A percentile compares a stretch with the other conserved stretches of the same genome.
Conservation (phyloP, 1,140 invertebrate genomes). For the Drosophila parvula region DNA sequence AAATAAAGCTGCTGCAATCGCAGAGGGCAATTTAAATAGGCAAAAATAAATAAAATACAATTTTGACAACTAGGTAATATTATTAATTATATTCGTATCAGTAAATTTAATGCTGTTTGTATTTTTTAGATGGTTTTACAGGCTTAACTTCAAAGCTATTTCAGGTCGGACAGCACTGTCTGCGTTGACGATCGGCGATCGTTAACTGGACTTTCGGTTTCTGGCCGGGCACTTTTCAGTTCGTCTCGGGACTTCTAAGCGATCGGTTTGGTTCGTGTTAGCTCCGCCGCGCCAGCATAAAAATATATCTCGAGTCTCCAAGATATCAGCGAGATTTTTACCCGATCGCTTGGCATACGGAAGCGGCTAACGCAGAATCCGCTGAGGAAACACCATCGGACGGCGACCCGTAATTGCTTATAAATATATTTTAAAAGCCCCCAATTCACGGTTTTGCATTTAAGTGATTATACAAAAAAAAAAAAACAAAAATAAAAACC, state of each 20-base stretch:
- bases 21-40: too few species aligned
- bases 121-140: constrained; percentile 1
- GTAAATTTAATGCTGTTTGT: too few species aligned
- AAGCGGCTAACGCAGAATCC: constrained; percentile 54
- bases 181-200: constrained; percentile 34
- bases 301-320: constrained; percentile 25
- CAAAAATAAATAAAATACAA: not conserved
- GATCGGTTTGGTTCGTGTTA: constrained; percentile 62
- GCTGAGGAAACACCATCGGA: constrained; percentile 2
- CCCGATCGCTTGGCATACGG: constrained; percentile 52
- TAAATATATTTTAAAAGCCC: constrained; percentile 50
- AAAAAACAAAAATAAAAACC: constrained; percentile 19
- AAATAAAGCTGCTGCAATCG: not conserved
- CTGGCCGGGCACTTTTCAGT: constrained; percentile 59
- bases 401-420: constrained; percentile 46
- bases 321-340: constrained; percentile 25
- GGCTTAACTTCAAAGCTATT: constrained; percentile 4
- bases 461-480: constrained; percentile 62
- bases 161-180: constrained; percentile 23
- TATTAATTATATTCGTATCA: not conserved
- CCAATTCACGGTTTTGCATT: constrained; percentile 19
- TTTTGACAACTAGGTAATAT: not conserved
- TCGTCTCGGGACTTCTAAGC: constrained; percentile 76
- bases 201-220: constrained; percentile 74
- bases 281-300: constrained; percentile 60